Conservation (phyloP, 2,113 vertebrate species). For the Patagioenas fasciata region DNA sequence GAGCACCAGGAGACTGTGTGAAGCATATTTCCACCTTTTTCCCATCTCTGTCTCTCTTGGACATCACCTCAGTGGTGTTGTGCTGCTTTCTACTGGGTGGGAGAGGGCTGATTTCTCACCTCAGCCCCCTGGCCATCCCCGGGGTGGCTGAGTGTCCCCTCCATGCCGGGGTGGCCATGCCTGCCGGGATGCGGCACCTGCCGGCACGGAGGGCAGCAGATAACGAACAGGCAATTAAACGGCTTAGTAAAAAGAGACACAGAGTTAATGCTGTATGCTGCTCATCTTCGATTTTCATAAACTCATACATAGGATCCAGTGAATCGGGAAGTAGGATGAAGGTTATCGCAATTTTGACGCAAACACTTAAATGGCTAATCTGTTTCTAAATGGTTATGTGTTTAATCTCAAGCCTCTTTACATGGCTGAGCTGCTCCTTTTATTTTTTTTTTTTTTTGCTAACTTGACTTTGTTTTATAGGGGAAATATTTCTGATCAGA, state of each 20-base stretch:
- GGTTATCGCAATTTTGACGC: not conserved
- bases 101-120: not conserved
- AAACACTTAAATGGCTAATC: constrained; percentile 35
- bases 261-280: not conserved
- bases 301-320: not conserved
- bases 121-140: not conserved
- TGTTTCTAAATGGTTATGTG: constrained; percentile 37
- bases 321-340: not conserved
- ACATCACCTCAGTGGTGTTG: fast-evolving
- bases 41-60: not conserved
- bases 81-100: not conserved
- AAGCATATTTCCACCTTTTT: not conserved
- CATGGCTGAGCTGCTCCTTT: constrained; percentile 41
- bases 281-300: not conserved
- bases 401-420: constrained; percentile 59
- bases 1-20: not conserved
- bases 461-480: constrained; percentile 63
- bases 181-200: fast-evolving
- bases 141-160: fast-evolving
- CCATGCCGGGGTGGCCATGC: fast-evolving
- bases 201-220: not conserved
- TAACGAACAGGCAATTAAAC: not conserved
- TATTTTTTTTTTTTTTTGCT: not conserved
- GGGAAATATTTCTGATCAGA: constrained; percentile 73
- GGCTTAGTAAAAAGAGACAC: not conserved